Evolutionary conservation across 1,140 invertebrate genomes (phyloP).

Genomic region (Oreohelix idahoensis): DNA sequence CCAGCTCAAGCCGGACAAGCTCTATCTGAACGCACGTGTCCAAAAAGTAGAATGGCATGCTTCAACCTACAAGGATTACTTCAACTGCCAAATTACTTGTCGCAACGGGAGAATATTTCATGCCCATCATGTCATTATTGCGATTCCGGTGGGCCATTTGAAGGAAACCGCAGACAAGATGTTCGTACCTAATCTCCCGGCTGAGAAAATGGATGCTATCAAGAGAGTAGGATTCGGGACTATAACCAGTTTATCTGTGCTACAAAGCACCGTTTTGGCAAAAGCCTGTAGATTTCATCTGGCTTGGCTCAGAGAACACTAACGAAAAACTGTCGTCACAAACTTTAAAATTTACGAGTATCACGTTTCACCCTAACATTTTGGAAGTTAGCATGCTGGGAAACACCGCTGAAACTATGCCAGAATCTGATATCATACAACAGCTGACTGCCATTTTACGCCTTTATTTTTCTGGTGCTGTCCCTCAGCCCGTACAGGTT

Average conservation of each 20-base stretch:
- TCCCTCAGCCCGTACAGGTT: not conserved
- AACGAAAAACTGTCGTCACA: not conserved
- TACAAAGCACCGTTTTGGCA: not conserved
- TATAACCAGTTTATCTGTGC: not conserved
- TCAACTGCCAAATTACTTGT: not conserved
- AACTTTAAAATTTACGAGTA: not conserved
- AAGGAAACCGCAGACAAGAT: not conserved
- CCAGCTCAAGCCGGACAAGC: not conserved
- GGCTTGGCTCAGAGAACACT: not conserved
- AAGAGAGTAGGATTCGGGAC: conserved; percentile 5
- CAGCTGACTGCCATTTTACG: not conserved
- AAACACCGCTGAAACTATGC: not conserved
- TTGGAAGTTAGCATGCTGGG: not conserved
- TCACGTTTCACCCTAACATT: not conserved
- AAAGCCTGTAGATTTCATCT: not conserved
- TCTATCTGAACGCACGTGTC: not conserved
- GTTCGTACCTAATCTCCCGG: not conserved
- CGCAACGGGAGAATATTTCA: not conserved
- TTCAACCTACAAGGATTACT: not conserved
- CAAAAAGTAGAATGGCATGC: not conserved
- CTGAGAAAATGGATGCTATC: not conserved
- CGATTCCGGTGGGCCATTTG: conserved; percentile 10
- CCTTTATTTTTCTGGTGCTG: not conserved
- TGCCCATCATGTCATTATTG: conserved; percentile 9
- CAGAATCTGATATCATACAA: not conserved